A percentile compares a stretch with the other conserved stretches of the same genome.
phyloP scores from a whole-genome alignment of 92 coral and sea anemone genomes.

The Epizoanthus rinbou region DNA sequence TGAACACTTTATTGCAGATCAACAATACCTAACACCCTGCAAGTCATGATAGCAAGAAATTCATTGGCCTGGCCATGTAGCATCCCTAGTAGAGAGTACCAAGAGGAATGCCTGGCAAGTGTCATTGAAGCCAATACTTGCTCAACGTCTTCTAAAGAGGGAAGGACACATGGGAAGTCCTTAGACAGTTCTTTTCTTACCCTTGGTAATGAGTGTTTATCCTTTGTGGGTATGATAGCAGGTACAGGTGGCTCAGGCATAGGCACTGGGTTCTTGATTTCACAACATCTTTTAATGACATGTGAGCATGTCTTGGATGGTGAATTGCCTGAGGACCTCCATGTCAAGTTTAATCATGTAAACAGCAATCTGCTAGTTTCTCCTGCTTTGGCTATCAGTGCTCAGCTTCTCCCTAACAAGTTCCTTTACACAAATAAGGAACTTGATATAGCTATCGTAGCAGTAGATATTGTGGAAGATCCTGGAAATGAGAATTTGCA shows the following conservation, averaged over 20 bases:
- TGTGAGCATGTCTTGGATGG: neutral
- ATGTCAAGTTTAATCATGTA: neutral
- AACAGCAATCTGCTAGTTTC: neutral
- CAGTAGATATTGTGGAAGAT: neutral
- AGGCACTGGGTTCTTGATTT: neutral
- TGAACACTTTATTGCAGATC: too few relatives aligned
- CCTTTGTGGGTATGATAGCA: neutral
- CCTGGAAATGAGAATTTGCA: neutral
- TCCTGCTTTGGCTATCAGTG: neutral
- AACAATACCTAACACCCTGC: too few relatives aligned
- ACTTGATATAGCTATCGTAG: neutral
- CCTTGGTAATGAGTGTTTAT: constrained; percentile 6
- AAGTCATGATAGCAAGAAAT: neutral
- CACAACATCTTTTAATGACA: constrained; percentile 1
- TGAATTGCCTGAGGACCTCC: neutral
- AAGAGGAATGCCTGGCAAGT: neutral
- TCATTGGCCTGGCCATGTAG: neutral
- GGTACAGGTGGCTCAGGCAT: neutral
- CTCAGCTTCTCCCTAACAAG: neutral
- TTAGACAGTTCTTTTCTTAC: neutral
- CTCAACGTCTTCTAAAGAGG: neutral
- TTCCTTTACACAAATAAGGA: neutral
- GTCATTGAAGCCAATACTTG: too few relatives aligned
- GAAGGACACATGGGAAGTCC: neutral
- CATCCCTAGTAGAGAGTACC: neutral